phyloP scores from a whole-genome alignment of 2,113 vertebrate species.

The Gavialis gangeticus region DNA sequence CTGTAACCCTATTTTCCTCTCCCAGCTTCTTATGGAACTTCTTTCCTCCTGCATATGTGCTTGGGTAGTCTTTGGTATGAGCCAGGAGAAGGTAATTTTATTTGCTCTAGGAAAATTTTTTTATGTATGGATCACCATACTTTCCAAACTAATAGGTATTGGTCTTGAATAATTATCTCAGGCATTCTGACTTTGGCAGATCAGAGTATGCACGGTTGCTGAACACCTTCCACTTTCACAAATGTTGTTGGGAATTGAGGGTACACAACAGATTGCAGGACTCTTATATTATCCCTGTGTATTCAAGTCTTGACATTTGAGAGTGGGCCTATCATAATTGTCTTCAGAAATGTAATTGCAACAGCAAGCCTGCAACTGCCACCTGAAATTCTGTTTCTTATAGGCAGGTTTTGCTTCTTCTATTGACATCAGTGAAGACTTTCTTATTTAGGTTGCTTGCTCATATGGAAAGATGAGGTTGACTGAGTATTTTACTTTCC shows the following conservation, averaged over 20 bases:
- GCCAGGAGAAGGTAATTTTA: neutral
- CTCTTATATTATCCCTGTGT: neutral
- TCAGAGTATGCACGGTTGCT: neutral
- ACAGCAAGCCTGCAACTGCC: neutral
- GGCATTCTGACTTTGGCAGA: neutral
- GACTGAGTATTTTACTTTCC: neutral
- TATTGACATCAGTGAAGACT: neutral
- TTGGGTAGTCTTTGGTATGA: neutral
- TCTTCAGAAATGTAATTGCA: neutral
- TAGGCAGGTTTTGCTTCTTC: neutral
- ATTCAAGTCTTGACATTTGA: neutral
- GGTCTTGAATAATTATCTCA: neutral
- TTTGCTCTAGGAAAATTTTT: neutral
- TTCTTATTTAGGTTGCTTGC: rapidly evolving
- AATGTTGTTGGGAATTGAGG: neutral
- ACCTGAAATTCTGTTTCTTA: neutral
- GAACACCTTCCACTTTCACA: neutral
- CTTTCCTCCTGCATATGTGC: neutral
- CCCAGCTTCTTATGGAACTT: neutral
- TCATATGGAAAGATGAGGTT: neutral
- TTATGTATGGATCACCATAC: neutral
- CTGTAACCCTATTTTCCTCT: neutral
- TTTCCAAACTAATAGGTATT: neutral
- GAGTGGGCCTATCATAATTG: neutral
- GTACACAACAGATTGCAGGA: neutral